Evolutionary conservation across 2,888 invertebrate species (phyloP).

Genomic region (Gastracanthus pulcherrimus): DNA sequence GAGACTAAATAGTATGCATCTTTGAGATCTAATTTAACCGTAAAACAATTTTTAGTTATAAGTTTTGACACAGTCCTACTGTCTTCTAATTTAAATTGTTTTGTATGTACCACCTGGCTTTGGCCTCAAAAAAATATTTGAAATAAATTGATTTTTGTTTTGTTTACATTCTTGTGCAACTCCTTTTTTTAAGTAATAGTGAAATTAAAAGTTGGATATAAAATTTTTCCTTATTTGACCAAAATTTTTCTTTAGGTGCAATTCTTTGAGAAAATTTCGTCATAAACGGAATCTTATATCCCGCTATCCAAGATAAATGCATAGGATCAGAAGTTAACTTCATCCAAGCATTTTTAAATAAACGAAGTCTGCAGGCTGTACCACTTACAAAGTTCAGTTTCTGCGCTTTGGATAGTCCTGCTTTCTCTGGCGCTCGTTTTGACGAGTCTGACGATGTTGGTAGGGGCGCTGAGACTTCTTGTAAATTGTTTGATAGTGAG

Average conservation of each 20-base stretch:
- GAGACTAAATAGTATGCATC: conserved; percentile 56
- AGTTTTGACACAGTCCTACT: conserved; percentile 45
- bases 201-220: not conserved
- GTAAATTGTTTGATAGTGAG: too few relatives aligned
- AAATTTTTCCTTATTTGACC: not conserved
- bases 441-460: too few relatives aligned
- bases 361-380: conserved; percentile 18
- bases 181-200: conserved; percentile 42
- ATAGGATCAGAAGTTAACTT: conserved; percentile 37
- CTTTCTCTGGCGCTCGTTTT: not conserved
- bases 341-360: conserved; percentile 14
- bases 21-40: conserved; percentile 53
- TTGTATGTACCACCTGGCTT: too few relatives aligned
- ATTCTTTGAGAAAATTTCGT: not conserved
- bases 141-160: conserved; percentile 51
- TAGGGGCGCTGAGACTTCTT: too few relatives aligned
- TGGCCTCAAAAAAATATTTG: conserved; percentile 56
- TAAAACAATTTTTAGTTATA: conserved; percentile 37
- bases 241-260: not conserved
- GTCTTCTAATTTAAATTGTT: conserved; percentile 59
- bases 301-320: conserved; percentile 47
- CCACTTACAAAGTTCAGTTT: conserved; percentile 18
- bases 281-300: conserved; percentile 47
- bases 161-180: conserved; percentile 49
- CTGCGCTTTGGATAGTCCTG: not conserved